These are phyloP conservation scores for Chrysoperla carnea DNA, from an alignment of 1,140 invertebrate genomes.

Conservation along the genomic window DNA sequence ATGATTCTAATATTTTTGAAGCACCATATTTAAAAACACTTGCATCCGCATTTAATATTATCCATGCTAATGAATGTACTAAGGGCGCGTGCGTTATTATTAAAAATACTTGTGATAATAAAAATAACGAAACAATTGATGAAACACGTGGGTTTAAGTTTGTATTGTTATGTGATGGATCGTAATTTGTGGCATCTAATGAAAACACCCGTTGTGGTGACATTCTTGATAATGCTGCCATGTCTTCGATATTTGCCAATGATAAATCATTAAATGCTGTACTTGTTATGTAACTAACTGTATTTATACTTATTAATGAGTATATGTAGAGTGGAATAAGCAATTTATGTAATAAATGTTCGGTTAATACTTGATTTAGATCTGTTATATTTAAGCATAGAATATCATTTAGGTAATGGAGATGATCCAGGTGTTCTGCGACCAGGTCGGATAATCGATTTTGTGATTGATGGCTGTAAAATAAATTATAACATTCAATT, in stretches of 20 bases:
- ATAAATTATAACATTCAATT: conserved; percentile 5
- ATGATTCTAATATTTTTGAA: conserved; percentile 56
- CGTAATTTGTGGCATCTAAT: conserved; percentile 10
- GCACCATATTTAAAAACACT: conserved; percentile 51
- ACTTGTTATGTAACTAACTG: too few relatives aligned
- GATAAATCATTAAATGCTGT: too few relatives aligned
- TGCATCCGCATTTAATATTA: conserved; percentile 65
- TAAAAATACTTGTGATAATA: conserved; percentile 91
- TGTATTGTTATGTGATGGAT: not conserved
- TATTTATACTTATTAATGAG: conserved; percentile 43
- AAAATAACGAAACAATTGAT: conserved; percentile 76
- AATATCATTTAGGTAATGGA: conserved; percentile 98
- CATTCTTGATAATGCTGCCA: conserved; percentile 16
- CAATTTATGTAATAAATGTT: conserved; percentile 85
- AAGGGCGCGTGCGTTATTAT: conserved; percentile 80
- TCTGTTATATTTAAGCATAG: conserved; percentile 80
- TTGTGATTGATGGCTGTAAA: conserved; percentile 71
- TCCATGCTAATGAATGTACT: conserved; percentile 73
- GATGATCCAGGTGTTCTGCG: conserved; percentile 92
- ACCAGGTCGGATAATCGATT: conserved; percentile 86
- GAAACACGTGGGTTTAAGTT: conserved; percentile 45
- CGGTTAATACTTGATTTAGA: conserved; percentile 88
- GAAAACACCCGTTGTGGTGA: conserved; percentile 12
- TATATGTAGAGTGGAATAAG: conserved; percentile 90
- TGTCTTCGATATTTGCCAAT: too few relatives aligned